Base-by-base conservation (phyloP, 2,113 vertebrate genomes). In the Periophthalmus modestus region DNA sequence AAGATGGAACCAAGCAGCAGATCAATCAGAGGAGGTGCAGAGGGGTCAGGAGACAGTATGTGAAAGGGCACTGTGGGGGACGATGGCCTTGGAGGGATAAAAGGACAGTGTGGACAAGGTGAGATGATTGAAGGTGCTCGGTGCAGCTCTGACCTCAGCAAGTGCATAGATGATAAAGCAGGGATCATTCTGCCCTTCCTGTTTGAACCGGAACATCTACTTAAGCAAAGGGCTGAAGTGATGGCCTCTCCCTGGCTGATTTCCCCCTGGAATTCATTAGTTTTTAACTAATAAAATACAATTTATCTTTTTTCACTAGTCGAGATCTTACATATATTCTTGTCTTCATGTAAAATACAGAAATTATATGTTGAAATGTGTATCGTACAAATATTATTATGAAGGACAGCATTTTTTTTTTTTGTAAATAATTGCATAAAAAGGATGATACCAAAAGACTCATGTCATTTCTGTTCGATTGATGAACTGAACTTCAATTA, bases 21-120 rank as follows among this genome's bases (percentile, higher is more conserved):
- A 87, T 87, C 88, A 86, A 89, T 92, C 87, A 81, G 78, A 81
- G 74, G 43, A 39, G 72, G 65, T 18, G 14, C 14, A 46, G 36
- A 58, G 28, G 61, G 24, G 48, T 19, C 66, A 52, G 24, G 48
- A 39, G 28, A 54, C 28, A 28, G 57, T 47, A 48, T 61, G 72
- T 68, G 65, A 79, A 82, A 85, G 82, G 88, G 69, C 71, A 82
- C 66, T 71, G 33, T 39, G 39, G 75, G 79, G 69, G 68, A 71
- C 19, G 28, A 57, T 58, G 69, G 58, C 24, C 66, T 78, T 77
- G 69, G 39, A 69, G 83, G 66, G 59, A 34, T 46, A 47, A 67
- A 67, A 50, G 23, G 48, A 21, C 50, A 66, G 47, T 55, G 62
- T 59, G 50, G 39, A 66, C 71, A 69, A 77, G 73, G 68, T 57